phyloP scores from a whole-genome alignment of 1,140 invertebrate genomes.

The Pogonus chalceus region DNA sequence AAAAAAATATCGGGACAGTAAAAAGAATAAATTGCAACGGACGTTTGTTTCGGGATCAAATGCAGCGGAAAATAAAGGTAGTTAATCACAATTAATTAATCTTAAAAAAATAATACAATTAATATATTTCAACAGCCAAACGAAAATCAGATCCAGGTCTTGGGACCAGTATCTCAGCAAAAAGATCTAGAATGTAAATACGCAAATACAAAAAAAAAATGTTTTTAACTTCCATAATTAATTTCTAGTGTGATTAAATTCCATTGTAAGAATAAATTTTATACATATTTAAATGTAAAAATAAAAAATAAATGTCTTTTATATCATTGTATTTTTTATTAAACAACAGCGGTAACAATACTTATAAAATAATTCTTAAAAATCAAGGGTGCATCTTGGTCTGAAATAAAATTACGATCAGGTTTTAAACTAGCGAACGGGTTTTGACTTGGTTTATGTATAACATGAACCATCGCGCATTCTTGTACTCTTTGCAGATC shows the following conservation, averaged over 20 bases:
- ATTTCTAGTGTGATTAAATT: no score
- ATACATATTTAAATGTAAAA: no score
- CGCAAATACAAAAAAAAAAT: no score
- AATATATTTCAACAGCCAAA: background rate
- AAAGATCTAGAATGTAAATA: no score
- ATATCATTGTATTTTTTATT: no score
- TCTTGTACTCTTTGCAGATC: slow-evolving; percentile 45
- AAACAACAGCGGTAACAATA: slow-evolving; percentile 26
- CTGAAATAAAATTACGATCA: slow-evolving; percentile 62
- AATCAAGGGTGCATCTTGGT: slow-evolving; percentile 54
- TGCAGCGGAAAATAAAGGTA: slow-evolving; percentile 42
- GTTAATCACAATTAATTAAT: no score
- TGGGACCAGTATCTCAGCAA: background rate
- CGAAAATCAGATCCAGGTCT: background rate
- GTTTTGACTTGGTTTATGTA: slow-evolving; percentile 45
- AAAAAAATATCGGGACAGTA: slow-evolving; percentile 42
- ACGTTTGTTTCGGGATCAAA: slow-evolving; percentile 54
- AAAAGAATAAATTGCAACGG: slow-evolving; percentile 47
- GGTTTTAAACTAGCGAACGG: slow-evolving; percentile 55
- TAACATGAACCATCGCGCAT: slow-evolving; percentile 36
- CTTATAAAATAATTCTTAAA: slow-evolving; percentile 60
- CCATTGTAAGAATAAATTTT: no score
- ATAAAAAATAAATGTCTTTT: no score
- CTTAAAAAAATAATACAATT: slow-evolving; percentile 2
- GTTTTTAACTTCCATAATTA: no score